Conservation (phyloP, 2,888 invertebrate species). For the Halictus quadricinctus region DNA sequence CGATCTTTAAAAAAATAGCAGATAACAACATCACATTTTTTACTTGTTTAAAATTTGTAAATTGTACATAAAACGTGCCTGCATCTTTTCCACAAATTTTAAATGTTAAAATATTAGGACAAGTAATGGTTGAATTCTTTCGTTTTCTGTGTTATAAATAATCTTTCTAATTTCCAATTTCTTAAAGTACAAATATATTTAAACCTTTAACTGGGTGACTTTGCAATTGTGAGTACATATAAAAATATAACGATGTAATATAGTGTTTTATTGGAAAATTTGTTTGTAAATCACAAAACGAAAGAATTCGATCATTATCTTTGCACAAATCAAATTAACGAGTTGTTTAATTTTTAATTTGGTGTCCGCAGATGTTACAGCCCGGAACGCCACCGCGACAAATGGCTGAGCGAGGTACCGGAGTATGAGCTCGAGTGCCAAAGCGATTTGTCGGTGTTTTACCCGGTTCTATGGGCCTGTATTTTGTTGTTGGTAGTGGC, state of each 20-base stretch:
- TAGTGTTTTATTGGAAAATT: background rate
- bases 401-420: conserved; percentile 82
- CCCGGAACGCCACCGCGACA: conserved; percentile 82
- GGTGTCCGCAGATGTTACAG: conserved; percentile 83
- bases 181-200: no score
- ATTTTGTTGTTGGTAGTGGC: conserved; percentile 69
- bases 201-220: no score
- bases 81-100: background rate
- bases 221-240: no score
- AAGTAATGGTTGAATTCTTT: no score
- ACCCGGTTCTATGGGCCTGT: conserved; percentile 73
- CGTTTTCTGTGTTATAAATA: no score
- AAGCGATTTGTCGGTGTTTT: conserved; percentile 60
- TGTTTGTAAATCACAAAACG: background rate
- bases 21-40: background rate
- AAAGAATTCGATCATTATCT: background rate
- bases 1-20: background rate
- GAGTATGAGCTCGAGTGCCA: conserved; percentile 83
- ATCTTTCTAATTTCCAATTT: no score
- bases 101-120: background rate
- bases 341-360: conserved; percentile 16
- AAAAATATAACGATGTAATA: no score
- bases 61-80: background rate
- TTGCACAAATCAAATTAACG: background rate
- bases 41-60: background rate